A percentile compares a stretch with the other conserved stretches of the same genome.
Conservation (phyloP, 1,140 invertebrate species). For the Drosophila equinoxialis region DNA sequence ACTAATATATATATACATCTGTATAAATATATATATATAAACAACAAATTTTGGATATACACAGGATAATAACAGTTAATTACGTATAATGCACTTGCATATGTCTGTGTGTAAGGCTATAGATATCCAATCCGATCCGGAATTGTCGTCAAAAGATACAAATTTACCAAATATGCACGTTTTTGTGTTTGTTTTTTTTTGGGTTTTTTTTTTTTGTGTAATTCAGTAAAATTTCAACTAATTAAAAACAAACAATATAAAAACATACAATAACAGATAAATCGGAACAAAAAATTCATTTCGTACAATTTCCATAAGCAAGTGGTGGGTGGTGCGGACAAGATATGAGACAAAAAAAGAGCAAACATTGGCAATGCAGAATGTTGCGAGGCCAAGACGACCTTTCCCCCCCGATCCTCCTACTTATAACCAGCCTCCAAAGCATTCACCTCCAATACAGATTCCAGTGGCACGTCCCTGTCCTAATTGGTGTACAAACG, state of each 20-base stretch:
- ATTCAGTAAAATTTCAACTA: slow-evolving; percentile 2
- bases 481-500: slow-evolving; percentile 19
- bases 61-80: slow-evolving; percentile 8
- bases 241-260: background rate
- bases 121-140: background rate
- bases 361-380: slow-evolving; percentile 3
- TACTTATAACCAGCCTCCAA: background rate
- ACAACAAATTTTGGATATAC: slow-evolving; percentile 14
- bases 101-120: slow-evolving; percentile 3
- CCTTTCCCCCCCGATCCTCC: background rate
- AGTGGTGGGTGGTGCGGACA: background rate
- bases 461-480: slow-evolving; percentile 17
- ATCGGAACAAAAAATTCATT: background rate
- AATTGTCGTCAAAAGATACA: background rate
- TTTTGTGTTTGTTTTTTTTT: background rate
- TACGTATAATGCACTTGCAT: background rate
- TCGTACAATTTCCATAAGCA: background rate
- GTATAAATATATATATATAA: background rate
- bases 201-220: background rate
- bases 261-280: background rate
- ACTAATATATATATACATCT: background rate
- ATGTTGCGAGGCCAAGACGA: background rate
- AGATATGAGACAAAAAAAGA: background rate
- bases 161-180: slow-evolving; percentile 4
- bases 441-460: slow-evolving; percentile 4